Conservation (phyloP, 2,113 vertebrate species). For the Reinhardtius hippoglossoides region DNA sequence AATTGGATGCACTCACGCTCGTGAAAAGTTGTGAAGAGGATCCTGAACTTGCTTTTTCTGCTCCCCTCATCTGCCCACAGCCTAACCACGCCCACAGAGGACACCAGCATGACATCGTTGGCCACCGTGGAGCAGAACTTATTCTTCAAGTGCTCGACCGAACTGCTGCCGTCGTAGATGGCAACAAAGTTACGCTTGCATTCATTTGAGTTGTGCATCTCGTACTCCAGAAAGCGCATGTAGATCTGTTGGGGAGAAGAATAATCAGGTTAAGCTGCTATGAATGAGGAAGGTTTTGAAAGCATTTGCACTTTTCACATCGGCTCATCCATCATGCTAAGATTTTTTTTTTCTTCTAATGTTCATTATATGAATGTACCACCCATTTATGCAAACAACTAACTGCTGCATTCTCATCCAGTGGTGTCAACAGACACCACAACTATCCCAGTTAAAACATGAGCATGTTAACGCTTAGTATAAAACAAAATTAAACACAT, state of each 20-base stretch:
- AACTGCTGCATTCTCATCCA: too few relatives aligned
- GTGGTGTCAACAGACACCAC: too few relatives aligned
- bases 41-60: slow-evolving; percentile 93
- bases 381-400: too few relatives aligned
- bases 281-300: not conserved
- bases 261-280: not conserved
- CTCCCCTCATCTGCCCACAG: slow-evolving; percentile 98
- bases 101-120: slow-evolving; percentile 94
- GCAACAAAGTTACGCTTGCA: slow-evolving; percentile 98
- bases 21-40: slow-evolving; percentile 98
- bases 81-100: slow-evolving; percentile 92
- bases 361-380: too few relatives aligned
- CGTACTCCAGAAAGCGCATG: slow-evolving; percentile 96
- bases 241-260: slow-evolving; percentile 86
- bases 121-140: slow-evolving; percentile 99
- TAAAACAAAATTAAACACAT: too few relatives aligned
- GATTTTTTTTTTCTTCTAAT: too few relatives aligned
- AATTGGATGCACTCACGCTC: slow-evolving; percentile 87
- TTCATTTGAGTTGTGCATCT: slow-evolving; percentile 99
- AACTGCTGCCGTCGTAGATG: slow-evolving; percentile 96
- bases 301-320: not conserved
- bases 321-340: not conserved
- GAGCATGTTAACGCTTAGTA: too few relatives aligned
- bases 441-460: not conserved
- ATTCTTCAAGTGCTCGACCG: slow-evolving; percentile 94